phyloP scores from a whole-genome alignment of 2,888 invertebrate species.

The Gibbula magus region DNA sequence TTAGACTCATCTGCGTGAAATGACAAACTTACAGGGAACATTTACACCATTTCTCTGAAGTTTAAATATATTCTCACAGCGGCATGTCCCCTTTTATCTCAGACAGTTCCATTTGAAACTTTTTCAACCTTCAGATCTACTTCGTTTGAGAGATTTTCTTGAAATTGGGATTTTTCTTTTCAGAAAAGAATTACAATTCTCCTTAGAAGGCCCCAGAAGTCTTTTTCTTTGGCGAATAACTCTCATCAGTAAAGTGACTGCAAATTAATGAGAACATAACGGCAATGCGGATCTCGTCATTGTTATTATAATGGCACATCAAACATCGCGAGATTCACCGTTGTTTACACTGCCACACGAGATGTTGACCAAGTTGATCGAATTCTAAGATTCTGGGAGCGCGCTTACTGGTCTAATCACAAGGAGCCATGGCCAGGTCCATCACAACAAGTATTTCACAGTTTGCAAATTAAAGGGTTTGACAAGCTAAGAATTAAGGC shows the following conservation, averaged over 20 bases:
- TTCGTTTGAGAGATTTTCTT: neutral
- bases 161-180: neutral
- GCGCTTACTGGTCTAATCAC: constrained; percentile 1
- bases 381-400: constrained; percentile 23
- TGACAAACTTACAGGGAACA: neutral
- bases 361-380: constrained; percentile 28
- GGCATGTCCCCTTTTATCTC: neutral
- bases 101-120: neutral
- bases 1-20: neutral
- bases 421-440: neutral
- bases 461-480: constrained; percentile 30
- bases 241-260: constrained; percentile 13
- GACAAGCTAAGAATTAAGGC: constrained; percentile 28
- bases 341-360: constrained; percentile 18
- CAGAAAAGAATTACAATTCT: neutral
- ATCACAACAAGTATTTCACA: constrained; percentile 27
- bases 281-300: constrained; percentile 21
- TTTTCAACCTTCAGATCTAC: constrained; percentile 1
- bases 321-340: constrained; percentile 18
- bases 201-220: neutral
- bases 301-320: constrained; percentile 34
- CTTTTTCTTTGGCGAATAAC: neutral
- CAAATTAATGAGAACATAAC: constrained; percentile 34
- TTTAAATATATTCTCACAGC: neutral
- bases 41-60: neutral